These are phyloP conservation scores for Acleris emargana DNA, from an alignment of 2,888 invertebrate species.

Conservation along the genomic window DNA sequence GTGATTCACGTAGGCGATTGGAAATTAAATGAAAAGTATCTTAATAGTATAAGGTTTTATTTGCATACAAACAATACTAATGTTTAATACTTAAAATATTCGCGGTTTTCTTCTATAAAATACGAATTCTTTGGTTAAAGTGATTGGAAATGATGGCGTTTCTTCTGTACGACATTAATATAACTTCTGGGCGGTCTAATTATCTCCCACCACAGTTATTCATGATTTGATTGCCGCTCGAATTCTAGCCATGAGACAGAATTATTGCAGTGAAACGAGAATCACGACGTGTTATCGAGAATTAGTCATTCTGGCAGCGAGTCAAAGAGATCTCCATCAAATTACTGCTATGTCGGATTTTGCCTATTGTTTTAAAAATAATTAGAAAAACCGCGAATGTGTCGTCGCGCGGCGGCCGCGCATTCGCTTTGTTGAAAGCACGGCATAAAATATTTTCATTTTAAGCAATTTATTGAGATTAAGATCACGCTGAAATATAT, in stretches of 20 bases:
- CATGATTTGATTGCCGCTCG: slow-evolving; percentile 56
- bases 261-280: slow-evolving; percentile 67
- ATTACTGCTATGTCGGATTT: slow-evolving; percentile 62
- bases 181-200: slow-evolving; percentile 29
- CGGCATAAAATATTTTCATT: slow-evolving; percentile 70
- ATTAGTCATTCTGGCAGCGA: slow-evolving; percentile 79
- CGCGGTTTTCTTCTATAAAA: too few species aligned
- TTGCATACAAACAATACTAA: too few species aligned
- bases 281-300: slow-evolving; percentile 62
- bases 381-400: slow-evolving; percentile 62
- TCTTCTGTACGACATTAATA: slow-evolving; percentile 21
- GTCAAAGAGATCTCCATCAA: slow-evolving; percentile 72
- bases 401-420: slow-evolving; percentile 47
- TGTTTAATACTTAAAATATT: too few species aligned
- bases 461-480: slow-evolving; percentile 77
- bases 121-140: background rate
- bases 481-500: slow-evolving; percentile 75
- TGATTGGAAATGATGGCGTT: slow-evolving; percentile 22
- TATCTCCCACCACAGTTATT: slow-evolving; percentile 32
- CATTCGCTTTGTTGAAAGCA: slow-evolving; percentile 59
- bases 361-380: slow-evolving; percentile 69
- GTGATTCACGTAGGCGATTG: too few species aligned
- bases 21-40: too few species aligned
- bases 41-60: too few species aligned
- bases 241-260: slow-evolving; percentile 61